A percentile compares a stretch with the other conserved stretches of the same genome.
phyloP scores from a whole-genome alignment of 2,113 vertebrate genomes.

The Upupa epops region DNA sequence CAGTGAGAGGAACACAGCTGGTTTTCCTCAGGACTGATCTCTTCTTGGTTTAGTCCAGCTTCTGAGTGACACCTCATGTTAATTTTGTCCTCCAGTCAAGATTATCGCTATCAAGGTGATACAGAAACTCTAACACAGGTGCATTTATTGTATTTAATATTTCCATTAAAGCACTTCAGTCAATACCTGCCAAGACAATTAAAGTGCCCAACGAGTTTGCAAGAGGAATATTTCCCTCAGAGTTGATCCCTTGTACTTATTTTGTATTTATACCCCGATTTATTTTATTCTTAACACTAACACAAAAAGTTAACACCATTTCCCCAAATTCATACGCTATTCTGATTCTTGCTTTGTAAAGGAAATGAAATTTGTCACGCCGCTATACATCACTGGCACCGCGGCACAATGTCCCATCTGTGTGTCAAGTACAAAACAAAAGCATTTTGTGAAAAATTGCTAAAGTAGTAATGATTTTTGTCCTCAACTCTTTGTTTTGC shows the following conservation, averaged over 20 bases:
- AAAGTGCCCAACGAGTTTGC: constrained; percentile 60
- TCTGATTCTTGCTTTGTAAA: constrained; percentile 81
- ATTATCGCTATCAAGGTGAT: constrained; percentile 37
- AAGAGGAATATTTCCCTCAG: background rate
- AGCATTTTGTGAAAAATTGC: constrained; percentile 99
- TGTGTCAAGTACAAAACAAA: constrained; percentile 90
- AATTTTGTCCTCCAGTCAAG: constrained; percentile 22
- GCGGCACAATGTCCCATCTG: constrained; percentile 81
- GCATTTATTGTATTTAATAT: constrained; percentile 69
- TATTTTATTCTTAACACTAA: constrained; percentile 32
- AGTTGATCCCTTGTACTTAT: background rate
- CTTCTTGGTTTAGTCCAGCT: background rate
- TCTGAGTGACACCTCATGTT: background rate
- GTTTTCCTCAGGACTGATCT: background rate
- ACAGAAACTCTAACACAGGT: constrained; percentile 36
- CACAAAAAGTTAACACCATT: constrained; percentile 57
- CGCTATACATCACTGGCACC: constrained; percentile 88
- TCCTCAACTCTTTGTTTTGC: constrained; percentile 98
- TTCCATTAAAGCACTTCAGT: constrained; percentile 66
- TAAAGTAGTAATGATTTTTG: constrained; percentile 96
- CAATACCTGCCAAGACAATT: constrained; percentile 69
- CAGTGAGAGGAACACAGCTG: background rate
- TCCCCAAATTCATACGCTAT: constrained; percentile 71
- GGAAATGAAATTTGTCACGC: constrained; percentile 89
- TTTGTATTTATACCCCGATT: constrained; percentile 6